Conservation (phyloP, 1,140 invertebrate species). For the Megalopta genalis region DNA sequence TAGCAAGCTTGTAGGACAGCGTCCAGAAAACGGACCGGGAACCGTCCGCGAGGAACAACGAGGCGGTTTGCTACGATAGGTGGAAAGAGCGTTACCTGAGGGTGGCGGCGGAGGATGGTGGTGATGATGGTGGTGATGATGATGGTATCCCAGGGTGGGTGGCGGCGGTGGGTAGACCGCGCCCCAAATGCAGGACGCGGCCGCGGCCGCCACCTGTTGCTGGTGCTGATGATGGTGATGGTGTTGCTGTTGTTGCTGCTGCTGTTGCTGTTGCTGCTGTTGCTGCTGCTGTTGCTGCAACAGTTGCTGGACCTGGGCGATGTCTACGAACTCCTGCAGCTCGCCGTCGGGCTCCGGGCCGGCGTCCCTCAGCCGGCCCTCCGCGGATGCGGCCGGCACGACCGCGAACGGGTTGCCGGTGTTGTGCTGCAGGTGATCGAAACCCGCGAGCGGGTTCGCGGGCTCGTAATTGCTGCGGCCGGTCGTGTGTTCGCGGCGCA, state of each 20-base stretch:
- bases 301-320: constrained; percentile 76
- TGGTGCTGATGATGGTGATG: constrained; percentile 68
- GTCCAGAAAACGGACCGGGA: not conserved
- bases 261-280: constrained; percentile 67
- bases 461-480: constrained; percentile 77
- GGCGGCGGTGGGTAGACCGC: constrained; percentile 75
- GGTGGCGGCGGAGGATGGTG: constrained; percentile 69
- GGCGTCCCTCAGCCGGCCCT: constrained; percentile 65
- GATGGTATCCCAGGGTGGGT: constrained; percentile 69
- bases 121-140: constrained; percentile 74
- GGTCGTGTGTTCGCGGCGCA: constrained; percentile 79
- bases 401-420: constrained; percentile 69
- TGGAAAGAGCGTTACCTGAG: constrained; percentile 63
- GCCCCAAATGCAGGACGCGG: constrained; percentile 72
- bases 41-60: not conserved
- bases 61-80: too few species aligned
- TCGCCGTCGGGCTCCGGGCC: constrained; percentile 71
- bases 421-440: constrained; percentile 75
- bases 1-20: too few species aligned
- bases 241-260: constrained; percentile 60
- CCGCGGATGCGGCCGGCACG: constrained; percentile 56
- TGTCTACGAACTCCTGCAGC: constrained; percentile 76
- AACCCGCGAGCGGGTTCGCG: constrained; percentile 73
- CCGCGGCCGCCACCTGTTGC: constrained; percentile 54
- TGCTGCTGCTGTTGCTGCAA: constrained; percentile 75